phyloP scores from a whole-genome alignment of 2,113 vertebrate genomes.

The Zapus hudsonius region DNA sequence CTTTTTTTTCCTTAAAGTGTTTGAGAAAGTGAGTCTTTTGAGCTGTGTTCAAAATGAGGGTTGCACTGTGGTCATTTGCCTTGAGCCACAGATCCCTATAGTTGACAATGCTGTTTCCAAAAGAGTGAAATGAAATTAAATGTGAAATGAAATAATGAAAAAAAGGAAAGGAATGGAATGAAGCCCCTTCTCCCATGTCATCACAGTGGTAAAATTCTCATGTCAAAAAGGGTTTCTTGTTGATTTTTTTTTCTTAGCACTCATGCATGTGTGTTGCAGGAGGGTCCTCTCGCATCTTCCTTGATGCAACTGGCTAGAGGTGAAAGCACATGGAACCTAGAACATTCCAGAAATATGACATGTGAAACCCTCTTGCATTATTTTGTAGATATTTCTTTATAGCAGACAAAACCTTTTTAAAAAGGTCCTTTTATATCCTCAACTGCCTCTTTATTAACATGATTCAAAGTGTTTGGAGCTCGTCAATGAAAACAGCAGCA shows the following conservation, averaged over 20 bases:
- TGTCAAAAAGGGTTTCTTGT: background rate
- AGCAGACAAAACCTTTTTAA: background rate
- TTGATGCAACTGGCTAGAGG: background rate
- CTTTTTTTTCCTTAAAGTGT: background rate
- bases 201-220: slow-evolving; percentile 10
- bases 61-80: background rate
- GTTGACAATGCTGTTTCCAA: background rate
- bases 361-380: background rate
- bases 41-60: background rate
- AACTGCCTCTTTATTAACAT: background rate
- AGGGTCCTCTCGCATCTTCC: slow-evolving; percentile 10
- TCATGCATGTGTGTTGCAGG: background rate
- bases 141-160: too few species aligned
- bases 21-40: background rate
- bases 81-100: background rate
- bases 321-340: background rate
- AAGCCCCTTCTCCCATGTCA: slow-evolving; percentile 38
- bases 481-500: background rate
- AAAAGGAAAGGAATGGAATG: background rate
- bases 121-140: background rate
- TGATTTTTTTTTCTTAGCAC: slow-evolving; percentile 51
- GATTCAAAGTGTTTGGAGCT: background rate
- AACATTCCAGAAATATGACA: background rate
- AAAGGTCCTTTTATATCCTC: background rate
- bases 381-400: background rate